phyloP scores from a whole-genome alignment of 1,140 invertebrate species.

The Propsilocerus akamusi region DNA sequence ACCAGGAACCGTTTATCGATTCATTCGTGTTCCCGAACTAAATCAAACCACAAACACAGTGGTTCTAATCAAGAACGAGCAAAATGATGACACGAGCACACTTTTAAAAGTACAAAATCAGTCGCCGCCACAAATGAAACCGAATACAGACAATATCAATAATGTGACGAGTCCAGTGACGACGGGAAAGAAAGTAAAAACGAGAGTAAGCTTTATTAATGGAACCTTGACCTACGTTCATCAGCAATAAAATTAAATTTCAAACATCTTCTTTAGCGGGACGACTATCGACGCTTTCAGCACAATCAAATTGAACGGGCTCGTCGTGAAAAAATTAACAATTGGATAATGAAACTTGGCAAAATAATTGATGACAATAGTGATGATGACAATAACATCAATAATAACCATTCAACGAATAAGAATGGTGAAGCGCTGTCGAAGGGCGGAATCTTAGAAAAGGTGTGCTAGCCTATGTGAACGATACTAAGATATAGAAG shows the following conservation, averaged over 20 bases:
- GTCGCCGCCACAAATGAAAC: neutral
- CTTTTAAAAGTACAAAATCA: neutral
- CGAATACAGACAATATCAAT: neutral
- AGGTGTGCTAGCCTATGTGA: neutral
- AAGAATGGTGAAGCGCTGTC: neutral
- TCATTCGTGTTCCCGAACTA: neutral
- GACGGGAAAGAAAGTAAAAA: neutral
- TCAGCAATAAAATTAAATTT: neutral
- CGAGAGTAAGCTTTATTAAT: neutral
- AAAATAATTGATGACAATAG: conserved; percentile 2
- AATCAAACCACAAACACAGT: neutral
- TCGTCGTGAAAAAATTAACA: neutral
- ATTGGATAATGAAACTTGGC: neutral
- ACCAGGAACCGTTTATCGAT: neutral
- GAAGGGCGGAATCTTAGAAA: neutral
- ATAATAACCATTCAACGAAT: neutral
- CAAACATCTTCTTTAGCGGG: too few species aligned
- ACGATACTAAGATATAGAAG: neutral
- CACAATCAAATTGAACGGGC: conserved; percentile 1
- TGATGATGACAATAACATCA: neutral
- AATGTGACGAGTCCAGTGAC: too few species aligned
- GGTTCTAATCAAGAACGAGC: neutral
- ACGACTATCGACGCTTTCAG: neutral
- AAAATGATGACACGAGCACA: neutral
- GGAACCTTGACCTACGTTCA: neutral